Evolutionary conservation across 2,113 vertebrate genomes (phyloP), one percentile per base, ranked within the genome.

Genomic region (Oreochromis spilurus): DNA sequence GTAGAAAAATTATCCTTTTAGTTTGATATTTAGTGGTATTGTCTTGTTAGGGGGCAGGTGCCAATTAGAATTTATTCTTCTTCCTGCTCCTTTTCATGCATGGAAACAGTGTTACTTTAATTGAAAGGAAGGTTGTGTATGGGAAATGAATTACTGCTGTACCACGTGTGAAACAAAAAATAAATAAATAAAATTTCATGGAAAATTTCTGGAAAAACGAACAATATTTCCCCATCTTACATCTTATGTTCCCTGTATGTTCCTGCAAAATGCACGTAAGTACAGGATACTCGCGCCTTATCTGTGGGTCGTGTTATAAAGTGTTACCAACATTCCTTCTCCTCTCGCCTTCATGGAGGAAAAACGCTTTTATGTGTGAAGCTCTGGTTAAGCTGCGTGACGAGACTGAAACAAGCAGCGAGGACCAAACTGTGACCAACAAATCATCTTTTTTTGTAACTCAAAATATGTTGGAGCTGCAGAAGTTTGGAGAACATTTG

Each of bases 291-390:
- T 62, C 31, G 58, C 5, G 31, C 17, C 31, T 8, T 36, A 2
- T 36, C 7, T 2, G 34, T 7, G 7, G 34, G 7, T 36, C 7
- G 7, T 36, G 34, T 36, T 36, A 34, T 7, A 34, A 34, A 34
- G 31, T 34, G 31, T 34, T 34, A 34, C 31, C 31, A 34, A 34
- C 31, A 34, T 34, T 34, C 31, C 31, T 34, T 34, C 31, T 36
- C 9, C 0, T 36, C 31, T 65, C 31, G 1, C 9, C 2, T 0
- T 62, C 57, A 1, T 2, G 8, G 26, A 60, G 57, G 57, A 31
- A 60, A 60, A 17, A 8, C 4, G 5, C 57, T 36, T 19, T 62
- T 11, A 5, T 5, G 2, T 7, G 60, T 65, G 60, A 65, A 65
- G 17, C 58, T 62, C 2, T 12, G 60, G 6, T 40, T 40, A 24